These are phyloP conservation scores for Protosalanx chinensis DNA, from an alignment of 2,797 vertebrate species.

Conservation along the genomic window DNA sequence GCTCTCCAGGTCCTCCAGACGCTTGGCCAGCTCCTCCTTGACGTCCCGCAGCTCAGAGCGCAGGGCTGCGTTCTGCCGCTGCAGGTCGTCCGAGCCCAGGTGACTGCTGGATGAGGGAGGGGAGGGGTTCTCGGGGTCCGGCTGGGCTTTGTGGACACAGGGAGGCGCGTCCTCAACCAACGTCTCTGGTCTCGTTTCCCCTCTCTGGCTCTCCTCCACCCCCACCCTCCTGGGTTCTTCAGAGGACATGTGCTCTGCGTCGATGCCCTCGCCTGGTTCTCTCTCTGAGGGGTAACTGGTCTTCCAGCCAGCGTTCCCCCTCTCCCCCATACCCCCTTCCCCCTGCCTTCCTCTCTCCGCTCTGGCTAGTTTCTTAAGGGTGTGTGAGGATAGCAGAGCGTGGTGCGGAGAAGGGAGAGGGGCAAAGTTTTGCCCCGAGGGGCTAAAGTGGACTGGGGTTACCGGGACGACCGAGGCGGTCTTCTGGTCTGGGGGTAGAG, in stretches of 20 bases:
- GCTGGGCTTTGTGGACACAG: too few species aligned
- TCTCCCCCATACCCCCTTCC: slow-evolving; percentile 23
- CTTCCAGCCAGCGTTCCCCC: slow-evolving; percentile 15
- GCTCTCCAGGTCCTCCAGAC: slow-evolving; percentile 73
- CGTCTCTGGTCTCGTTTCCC: slow-evolving; percentile 11
- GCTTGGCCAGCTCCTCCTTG: slow-evolving; percentile 68
- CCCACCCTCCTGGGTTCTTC: slow-evolving; percentile 40
- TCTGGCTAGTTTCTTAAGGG: slow-evolving; percentile 43
- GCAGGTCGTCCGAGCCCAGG: slow-evolving; percentile 44
- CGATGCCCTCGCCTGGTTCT: slow-evolving; percentile 78
- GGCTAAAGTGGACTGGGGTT: slow-evolving; percentile 47
- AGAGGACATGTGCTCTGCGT: slow-evolving; percentile 66
- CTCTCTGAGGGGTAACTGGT: slow-evolving; percentile 62
- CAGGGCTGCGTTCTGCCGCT: slow-evolving; percentile 63
- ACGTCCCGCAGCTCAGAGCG: slow-evolving; percentile 67
- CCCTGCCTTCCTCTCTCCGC: slow-evolving; percentile 36
- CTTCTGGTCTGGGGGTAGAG: slow-evolving; percentile 59
- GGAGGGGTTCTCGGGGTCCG: not conserved
- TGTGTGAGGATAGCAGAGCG: slow-evolving; percentile 4
- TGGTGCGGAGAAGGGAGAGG: slow-evolving; percentile 38
- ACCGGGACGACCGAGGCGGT: slow-evolving; percentile 33
- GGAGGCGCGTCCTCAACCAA: not conserved
- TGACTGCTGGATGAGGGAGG: not conserved
- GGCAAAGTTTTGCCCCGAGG: slow-evolving; percentile 58
- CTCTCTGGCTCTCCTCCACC: slow-evolving; percentile 19